A percentile compares a stretch with the other conserved stretches of the same genome.
phyloP scores from a whole-genome alignment of 2,888 invertebrate genomes.

The Beris chalybata region DNA sequence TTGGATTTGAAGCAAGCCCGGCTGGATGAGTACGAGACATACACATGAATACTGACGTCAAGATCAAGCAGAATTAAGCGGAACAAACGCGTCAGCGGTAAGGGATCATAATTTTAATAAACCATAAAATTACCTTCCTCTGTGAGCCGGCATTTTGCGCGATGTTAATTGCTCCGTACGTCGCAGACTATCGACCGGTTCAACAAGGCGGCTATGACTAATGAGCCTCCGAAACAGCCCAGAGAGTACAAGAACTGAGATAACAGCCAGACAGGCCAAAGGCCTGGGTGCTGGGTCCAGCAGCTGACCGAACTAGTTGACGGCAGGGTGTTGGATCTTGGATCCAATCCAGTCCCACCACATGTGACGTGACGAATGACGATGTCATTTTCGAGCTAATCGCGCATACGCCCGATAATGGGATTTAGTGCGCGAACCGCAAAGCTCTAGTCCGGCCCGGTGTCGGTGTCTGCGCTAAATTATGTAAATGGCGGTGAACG shows the following conservation, averaged over 20 bases:
- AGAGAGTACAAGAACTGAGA: background rate
- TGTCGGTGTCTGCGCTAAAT: background rate
- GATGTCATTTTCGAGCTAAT: no score
- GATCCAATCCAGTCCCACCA: background rate
- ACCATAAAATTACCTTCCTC: conserved; percentile 24
- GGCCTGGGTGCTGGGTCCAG: background rate
- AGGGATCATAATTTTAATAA: conserved; percentile 22
- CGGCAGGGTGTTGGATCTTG: conserved; percentile 2
- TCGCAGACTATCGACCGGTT: conserved; percentile 18
- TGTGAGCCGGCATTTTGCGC: no score
- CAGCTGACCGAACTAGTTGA: background rate
- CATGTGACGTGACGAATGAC: background rate
- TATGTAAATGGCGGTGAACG: conserved; percentile 12
- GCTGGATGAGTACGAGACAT: background rate
- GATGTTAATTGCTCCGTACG: conserved; percentile 1
- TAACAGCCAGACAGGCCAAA: background rate
- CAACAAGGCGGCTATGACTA: background rate
- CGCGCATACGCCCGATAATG: no score
- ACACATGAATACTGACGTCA: background rate
- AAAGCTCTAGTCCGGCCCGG: background rate
- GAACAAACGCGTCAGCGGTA: conserved; percentile 13
- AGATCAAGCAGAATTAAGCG: background rate
- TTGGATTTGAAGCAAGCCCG: background rate
- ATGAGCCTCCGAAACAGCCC: conserved; percentile 13
- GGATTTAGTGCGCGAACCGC: background rate